phyloP scores from a whole-genome alignment of 2,797 vertebrate species.

The Sebastes melanostomus region DNA sequence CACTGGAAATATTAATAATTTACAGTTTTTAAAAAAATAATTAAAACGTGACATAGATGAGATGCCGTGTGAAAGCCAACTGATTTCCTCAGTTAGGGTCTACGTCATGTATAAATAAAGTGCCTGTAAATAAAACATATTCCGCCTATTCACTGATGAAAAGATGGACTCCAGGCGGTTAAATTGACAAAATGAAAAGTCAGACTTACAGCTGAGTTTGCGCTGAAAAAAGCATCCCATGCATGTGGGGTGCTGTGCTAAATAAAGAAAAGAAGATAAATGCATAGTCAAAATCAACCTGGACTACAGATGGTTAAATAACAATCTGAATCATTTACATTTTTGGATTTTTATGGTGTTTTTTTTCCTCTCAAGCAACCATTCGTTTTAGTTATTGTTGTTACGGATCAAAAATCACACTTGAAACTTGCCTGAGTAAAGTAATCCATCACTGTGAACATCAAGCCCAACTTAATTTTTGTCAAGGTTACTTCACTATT shows the following conservation, averaged over 20 bases:
- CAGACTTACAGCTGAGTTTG: not conserved
- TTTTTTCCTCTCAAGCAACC: not conserved
- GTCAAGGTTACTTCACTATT: not conserved
- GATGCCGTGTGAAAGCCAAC: not conserved
- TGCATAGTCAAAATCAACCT: not conserved
- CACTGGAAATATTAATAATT: not conserved
- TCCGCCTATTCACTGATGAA: not conserved
- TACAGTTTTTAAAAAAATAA: not conserved
- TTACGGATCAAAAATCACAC: not conserved
- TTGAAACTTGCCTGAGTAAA: not conserved
- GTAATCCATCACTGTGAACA: not conserved
- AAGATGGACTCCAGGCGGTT: not conserved
- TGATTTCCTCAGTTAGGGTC: not conserved
- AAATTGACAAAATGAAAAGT: not conserved
- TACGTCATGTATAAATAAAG: not conserved
- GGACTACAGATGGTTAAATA: not conserved
- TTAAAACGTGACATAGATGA: not conserved
- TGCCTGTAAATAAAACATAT: not conserved
- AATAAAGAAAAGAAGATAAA: not conserved
- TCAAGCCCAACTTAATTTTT: not conserved
- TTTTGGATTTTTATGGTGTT: not conserved
- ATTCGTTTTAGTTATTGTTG: not conserved
- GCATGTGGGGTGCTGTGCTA: not conserved
- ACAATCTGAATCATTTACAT: not conserved
- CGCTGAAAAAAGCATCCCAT: not conserved